Conservation (phyloP, 1,140 invertebrate species). For the Portunus trituberculatus region DNA sequence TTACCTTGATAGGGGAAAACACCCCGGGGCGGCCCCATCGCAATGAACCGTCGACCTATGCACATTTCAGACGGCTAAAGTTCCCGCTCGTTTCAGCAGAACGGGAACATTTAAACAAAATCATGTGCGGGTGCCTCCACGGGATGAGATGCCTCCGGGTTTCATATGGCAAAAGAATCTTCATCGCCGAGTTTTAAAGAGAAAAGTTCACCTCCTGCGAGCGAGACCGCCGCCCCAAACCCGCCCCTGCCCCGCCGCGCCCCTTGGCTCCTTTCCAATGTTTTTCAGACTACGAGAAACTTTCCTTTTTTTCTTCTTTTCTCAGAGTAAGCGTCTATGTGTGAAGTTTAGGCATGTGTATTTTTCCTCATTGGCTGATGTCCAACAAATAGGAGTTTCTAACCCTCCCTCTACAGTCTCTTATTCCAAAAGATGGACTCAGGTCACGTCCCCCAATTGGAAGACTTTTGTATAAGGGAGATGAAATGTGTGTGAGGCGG, state of each 20-base stretch:
- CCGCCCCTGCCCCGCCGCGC: not conserved
- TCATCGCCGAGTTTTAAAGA: not conserved
- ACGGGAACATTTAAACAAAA: not conserved
- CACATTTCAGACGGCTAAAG: too few relatives aligned
- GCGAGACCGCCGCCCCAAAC: too few relatives aligned
- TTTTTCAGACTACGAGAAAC: not conserved
- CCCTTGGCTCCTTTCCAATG: not conserved
- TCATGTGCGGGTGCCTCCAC: not conserved
- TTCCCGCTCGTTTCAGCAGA: not conserved
- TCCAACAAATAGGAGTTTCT: not conserved
- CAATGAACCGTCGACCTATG: too few relatives aligned
- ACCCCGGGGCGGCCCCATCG: too few relatives aligned
- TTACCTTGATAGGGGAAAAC: too few relatives aligned
- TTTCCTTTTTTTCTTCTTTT: not conserved
- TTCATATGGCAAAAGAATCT: constrained; percentile 23
- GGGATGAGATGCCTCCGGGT: not conserved
- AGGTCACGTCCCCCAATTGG: not conserved
- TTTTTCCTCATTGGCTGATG: constrained; percentile 10
- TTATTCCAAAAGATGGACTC: not conserved
- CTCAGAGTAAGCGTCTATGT: constrained; percentile 6
- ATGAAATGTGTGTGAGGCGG: not conserved
- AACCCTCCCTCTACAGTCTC: not conserved
- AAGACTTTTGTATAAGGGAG: not conserved
- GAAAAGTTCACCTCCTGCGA: not conserved
- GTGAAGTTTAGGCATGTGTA: not conserved